Conservation (phyloP, 2,113 vertebrate species). For the Erpornis zantholeuca region DNA sequence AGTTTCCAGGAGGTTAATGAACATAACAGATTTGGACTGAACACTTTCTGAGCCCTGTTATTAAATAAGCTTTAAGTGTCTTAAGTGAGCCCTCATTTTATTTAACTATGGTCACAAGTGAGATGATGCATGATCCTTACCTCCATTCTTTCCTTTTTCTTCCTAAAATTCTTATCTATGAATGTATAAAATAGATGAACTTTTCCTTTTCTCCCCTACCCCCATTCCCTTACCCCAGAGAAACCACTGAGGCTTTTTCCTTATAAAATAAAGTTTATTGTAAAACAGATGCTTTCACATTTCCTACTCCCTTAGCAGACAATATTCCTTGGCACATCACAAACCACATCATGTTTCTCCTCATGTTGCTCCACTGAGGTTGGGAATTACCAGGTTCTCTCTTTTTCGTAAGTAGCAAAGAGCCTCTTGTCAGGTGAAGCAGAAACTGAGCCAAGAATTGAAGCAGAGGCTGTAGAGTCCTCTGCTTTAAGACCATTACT, state of each 20-base stretch:
- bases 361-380: background rate
- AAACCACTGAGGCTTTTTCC: background rate
- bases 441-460: background rate
- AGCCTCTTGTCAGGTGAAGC: background rate
- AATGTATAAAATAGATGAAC: slow-evolving; percentile 9
- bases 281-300: background rate
- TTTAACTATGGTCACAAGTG: slow-evolving; percentile 39
- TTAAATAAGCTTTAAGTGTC: slow-evolving; percentile 65
- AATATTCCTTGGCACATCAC: background rate
- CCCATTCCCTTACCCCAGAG: accelerated
- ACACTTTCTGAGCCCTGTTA: slow-evolving; percentile 46
- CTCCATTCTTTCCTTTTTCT: background rate
- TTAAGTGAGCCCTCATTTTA: background rate
- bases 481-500: background rate
- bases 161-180: slow-evolving; percentile 9
- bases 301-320: background rate
- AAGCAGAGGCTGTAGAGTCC: background rate
- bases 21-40: slow-evolving; percentile 24
- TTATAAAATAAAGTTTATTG: background rate
- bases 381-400: background rate
- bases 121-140: slow-evolving; percentile 17
- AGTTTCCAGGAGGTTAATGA: slow-evolving; percentile 48
- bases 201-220: background rate
- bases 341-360: background rate
- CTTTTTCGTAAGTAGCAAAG: background rate